Conservation (phyloP, 2,888 invertebrate species). For the Acleris sparsana region DNA sequence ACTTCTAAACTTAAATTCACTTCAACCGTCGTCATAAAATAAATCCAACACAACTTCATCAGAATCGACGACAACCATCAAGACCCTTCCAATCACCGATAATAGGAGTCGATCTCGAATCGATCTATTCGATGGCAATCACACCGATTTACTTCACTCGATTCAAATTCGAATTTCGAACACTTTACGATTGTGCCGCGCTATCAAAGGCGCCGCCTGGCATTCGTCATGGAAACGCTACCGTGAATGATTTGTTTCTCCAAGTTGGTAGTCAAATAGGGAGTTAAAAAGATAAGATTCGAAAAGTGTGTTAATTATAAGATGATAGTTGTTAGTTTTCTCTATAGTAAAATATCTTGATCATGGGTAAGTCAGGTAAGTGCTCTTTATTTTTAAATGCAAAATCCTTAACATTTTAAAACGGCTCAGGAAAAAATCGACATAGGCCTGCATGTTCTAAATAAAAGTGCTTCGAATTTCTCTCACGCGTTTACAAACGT, state of each 20-base stretch:
- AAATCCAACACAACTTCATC: conserved; percentile 9
- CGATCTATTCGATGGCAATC: conserved; percentile 63
- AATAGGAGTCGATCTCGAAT: conserved; percentile 63
- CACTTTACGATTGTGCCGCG: conserved; percentile 55
- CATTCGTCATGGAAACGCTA: conserved; percentile 68
- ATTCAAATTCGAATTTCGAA: conserved; percentile 55
- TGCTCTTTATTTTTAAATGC: too few relatives aligned
- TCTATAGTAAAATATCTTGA: too few relatives aligned
- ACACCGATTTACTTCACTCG: conserved; percentile 68
- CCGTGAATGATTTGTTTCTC: conserved; percentile 47
- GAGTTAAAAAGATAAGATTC: conserved; percentile 1
- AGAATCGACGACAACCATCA: conserved; percentile 35
- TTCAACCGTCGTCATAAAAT: neutral
- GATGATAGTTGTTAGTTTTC: neutral
- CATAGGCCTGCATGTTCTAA: too few relatives aligned
- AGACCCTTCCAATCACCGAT: conserved; percentile 45
- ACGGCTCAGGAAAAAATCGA: too few relatives aligned
- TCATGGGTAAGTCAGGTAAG: too few relatives aligned
- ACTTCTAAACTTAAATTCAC: neutral
- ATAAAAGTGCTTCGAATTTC: too few relatives aligned
- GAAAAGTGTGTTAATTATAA: conserved; percentile 1
- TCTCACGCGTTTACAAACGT: neutral
- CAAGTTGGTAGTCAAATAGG: conserved; percentile 37
- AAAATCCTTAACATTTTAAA: too few relatives aligned
- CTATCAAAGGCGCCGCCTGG: conserved; percentile 41